phyloP scores from a whole-genome alignment of 2,113 vertebrate genomes.

The Anarhynchus alexandrinus region DNA sequence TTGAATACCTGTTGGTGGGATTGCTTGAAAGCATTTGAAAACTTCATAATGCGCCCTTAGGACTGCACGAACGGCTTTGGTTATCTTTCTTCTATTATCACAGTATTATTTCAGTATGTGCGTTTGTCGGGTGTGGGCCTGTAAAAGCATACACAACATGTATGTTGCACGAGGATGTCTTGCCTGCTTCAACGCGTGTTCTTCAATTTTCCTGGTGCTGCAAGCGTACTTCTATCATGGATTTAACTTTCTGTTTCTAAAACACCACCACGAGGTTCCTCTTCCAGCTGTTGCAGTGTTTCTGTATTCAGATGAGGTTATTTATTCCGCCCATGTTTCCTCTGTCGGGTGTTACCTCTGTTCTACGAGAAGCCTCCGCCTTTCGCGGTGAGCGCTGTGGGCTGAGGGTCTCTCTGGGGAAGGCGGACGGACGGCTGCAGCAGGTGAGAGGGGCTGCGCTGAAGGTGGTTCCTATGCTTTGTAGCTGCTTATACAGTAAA shows the following conservation, averaged over 20 bases:
- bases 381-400: not conserved
- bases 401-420: constrained; percentile 3
- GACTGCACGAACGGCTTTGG: not conserved
- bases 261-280: not conserved
- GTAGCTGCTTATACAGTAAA: not conserved
- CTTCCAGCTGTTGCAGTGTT: not conserved
- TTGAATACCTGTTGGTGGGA: not conserved
- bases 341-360: not conserved
- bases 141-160: not conserved
- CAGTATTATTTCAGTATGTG: not conserved
- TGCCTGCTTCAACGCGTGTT: not conserved
- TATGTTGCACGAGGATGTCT: not conserved
- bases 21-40: not conserved
- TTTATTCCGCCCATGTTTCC: constrained; percentile 9
- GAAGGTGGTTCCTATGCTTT: not conserved
- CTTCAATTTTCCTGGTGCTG: not conserved
- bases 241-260: not conserved
- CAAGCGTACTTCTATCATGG: not conserved
- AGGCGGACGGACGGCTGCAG: not conserved
- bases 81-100: not conserved
- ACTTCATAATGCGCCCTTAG: not conserved
- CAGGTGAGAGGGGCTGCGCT: not conserved
- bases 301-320: constrained; percentile 32
- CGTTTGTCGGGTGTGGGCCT: not conserved
- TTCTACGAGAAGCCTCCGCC: constrained; percentile 17